Conservation (phyloP, 2,797 vertebrate species). For the Zalophus californianus region DNA sequence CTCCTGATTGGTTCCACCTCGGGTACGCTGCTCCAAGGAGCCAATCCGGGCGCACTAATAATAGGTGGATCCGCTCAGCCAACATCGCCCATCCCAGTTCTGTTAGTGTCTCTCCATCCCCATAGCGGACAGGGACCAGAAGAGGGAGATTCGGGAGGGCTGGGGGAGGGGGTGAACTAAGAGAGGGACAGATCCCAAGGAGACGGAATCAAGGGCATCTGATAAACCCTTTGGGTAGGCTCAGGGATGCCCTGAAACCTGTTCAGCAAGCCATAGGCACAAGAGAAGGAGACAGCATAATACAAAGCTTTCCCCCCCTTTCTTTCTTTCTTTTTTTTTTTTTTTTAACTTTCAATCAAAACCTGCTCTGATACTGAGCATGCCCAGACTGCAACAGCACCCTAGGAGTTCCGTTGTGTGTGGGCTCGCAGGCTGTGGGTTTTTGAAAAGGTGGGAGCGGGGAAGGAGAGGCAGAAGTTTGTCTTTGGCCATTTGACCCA, state of each 20-base stretch:
- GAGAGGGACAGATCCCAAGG: slow-evolving; percentile 75
- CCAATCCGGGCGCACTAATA: slow-evolving; percentile 88
- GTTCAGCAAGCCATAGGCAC: slow-evolving; percentile 60
- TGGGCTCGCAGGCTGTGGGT: neutral
- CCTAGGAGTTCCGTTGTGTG: slow-evolving; percentile 64
- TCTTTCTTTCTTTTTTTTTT: neutral
- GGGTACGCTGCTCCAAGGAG: slow-evolving; percentile 84
- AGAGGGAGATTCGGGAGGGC: neutral
- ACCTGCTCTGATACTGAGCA: slow-evolving; percentile 82
- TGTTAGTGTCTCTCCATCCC: slow-evolving; percentile 80
- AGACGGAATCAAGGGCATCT: slow-evolving; percentile 86
- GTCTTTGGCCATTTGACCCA: slow-evolving; percentile 74
- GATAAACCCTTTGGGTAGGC: slow-evolving; percentile 57
- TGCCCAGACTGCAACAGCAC: slow-evolving; percentile 76
- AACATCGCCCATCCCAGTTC: slow-evolving; percentile 87
- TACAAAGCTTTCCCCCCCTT: slow-evolving; percentile 69
- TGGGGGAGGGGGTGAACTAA: slow-evolving; percentile 13
- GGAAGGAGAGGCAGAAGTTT: slow-evolving; percentile 78
- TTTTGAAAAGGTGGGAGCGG: neutral
- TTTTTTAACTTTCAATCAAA: slow-evolving; percentile 80
- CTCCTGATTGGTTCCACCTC: slow-evolving; percentile 91
- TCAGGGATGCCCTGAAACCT: slow-evolving; percentile 66
- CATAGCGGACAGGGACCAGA: slow-evolving; percentile 79
- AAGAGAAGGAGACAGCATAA: slow-evolving; percentile 63
- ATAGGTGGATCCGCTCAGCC: slow-evolving; percentile 90